Evolutionary conservation across 2,888 invertebrate species (phyloP).

Genomic region (Acanthosepion pharaonis): DNA sequence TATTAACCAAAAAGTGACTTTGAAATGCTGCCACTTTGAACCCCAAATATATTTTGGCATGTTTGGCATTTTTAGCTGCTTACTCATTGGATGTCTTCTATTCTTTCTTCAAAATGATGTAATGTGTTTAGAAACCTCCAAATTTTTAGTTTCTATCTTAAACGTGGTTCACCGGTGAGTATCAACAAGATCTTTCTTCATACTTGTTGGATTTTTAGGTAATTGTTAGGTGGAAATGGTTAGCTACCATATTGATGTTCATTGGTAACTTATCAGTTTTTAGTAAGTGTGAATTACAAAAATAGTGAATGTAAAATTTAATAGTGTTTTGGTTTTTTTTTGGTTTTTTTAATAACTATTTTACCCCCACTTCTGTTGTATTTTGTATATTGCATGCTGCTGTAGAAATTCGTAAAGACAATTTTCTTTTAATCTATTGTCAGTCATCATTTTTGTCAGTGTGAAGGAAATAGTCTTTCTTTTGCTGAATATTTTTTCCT

Average conservation of each 20-base stretch:
- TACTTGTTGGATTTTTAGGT: background rate
- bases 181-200: background rate
- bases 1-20: background rate
- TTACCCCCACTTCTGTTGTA: background rate
- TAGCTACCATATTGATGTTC: background rate
- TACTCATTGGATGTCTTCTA: background rate
- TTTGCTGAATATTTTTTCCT: background rate
- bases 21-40: slow-evolving; percentile 16
- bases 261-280: background rate
- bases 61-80: background rate
- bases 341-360: background rate
- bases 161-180: background rate
- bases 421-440: background rate
- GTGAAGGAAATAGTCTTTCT: background rate
- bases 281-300: background rate
- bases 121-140: background rate
- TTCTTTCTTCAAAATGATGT: background rate
- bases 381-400: background rate
- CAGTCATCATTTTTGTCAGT: background rate
- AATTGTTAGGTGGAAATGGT: background rate
- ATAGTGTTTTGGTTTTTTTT: background rate
- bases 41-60: slow-evolving; percentile 2
- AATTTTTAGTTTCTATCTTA: background rate
- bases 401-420: background rate
- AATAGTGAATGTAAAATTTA: background rate